Conservation (phyloP, 2,888 invertebrate species). For the Ophraella communa region DNA sequence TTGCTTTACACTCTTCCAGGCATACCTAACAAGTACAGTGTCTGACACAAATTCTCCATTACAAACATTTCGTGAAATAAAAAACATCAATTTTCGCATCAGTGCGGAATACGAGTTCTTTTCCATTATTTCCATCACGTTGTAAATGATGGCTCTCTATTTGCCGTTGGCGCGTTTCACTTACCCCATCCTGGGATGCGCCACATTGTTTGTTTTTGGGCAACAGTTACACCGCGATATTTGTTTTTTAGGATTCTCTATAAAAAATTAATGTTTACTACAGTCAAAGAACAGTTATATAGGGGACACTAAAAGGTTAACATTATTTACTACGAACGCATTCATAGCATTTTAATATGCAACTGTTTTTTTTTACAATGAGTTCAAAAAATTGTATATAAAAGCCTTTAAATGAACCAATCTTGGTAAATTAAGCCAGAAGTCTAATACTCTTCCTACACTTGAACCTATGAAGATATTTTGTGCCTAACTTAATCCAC, state of each 20-base stretch:
- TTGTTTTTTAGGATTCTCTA: neutral
- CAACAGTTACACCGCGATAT: neutral
- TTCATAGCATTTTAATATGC: no score
- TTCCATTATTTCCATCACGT: slow-evolving; percentile 13
- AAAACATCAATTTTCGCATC: slow-evolving; percentile 11
- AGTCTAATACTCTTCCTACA: no score
- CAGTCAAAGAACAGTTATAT: no score
- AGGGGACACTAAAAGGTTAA: no score
- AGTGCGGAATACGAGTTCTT: neutral
- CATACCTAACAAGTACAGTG: slow-evolving; percentile 1
- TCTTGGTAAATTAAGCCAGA: no score
- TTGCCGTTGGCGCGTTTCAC: slow-evolving; percentile 36
- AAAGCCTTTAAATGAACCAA: no score
- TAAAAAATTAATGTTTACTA: no score
- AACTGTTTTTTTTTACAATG: no score
- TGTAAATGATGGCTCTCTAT: slow-evolving; percentile 39
- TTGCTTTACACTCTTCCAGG: neutral
- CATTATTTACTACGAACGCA: no score
- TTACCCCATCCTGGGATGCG: slow-evolving; percentile 19
- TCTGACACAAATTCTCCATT: slow-evolving; percentile 8
- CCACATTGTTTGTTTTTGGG: neutral
- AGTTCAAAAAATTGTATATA: no score
- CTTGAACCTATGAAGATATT: no score
- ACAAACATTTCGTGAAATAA: slow-evolving; percentile 1
- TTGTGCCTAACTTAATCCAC: no score